Evolutionary conservation across 2,888 invertebrate genomes (phyloP).

Genomic region (Nemapogon koenigi): DNA sequence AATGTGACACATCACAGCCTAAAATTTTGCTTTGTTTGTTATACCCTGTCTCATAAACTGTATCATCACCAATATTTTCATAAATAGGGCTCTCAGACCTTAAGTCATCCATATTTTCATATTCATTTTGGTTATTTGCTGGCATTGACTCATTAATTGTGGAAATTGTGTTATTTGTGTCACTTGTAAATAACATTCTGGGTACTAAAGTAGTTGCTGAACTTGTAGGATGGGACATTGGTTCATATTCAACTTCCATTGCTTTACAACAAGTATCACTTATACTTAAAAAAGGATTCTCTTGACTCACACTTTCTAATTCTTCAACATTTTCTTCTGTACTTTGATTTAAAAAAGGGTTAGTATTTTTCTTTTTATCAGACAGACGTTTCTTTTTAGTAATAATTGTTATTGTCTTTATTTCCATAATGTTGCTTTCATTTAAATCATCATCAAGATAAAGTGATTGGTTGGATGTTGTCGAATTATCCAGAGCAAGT

Average conservation of each 20-base stretch:
- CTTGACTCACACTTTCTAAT: no score
- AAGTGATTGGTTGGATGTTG: conserved; percentile 41
- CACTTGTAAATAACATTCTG: conserved; percentile 38
- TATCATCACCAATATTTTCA: conserved; percentile 38
- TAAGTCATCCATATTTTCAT: conserved; percentile 46
- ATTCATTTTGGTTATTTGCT: conserved; percentile 29
- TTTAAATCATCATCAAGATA: conserved; percentile 56
- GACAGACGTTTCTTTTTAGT: conserved; percentile 42
- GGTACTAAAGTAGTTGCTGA: conserved; percentile 30
- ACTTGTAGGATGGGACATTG: no score
- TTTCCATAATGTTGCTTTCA: conserved; percentile 62
- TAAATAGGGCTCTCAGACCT: conserved; percentile 46
- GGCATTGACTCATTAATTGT: conserved; percentile 36
- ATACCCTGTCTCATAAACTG: conserved; percentile 23
- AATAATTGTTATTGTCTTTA: conserved; percentile 56
- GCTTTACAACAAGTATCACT: no score
- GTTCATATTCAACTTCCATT: no score
- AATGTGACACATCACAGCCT: conserved; percentile 50
- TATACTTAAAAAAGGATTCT: no score
- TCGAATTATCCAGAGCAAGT: conserved; percentile 46
- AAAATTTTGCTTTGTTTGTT: conserved; percentile 59
- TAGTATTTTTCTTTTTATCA: conserved; percentile 37
- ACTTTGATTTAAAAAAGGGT: conserved; percentile 49
- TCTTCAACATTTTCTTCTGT: conserved; percentile 20
- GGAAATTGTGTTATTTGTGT: conserved; percentile 50